Evolutionary conservation across 2,113 vertebrate genomes (phyloP).

Genomic region (Eolophus roseicapilla): DNA sequence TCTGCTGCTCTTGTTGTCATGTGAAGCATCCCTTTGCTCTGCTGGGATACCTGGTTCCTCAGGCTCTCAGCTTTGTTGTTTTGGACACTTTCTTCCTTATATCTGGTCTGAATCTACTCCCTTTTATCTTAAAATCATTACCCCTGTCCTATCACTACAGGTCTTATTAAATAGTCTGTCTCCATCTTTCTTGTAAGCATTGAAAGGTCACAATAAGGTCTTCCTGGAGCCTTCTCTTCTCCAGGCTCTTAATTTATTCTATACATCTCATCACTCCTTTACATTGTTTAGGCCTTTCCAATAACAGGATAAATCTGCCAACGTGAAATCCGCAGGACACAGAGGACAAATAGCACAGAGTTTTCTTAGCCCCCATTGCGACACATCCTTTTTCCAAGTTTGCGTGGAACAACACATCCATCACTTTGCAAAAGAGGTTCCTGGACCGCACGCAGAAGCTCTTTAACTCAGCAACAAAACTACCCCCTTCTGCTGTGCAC

Average conservation of each 20-base stretch:
- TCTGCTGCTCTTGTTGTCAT: not conserved
- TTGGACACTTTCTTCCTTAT: not conserved
- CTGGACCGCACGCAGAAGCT: not conserved
- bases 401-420: slow-evolving; percentile 6
- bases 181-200: not conserved
- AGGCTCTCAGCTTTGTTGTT: not conserved
- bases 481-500: not conserved
- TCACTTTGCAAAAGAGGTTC: slow-evolving; percentile 29
- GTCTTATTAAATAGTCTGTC: not conserved
- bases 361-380: slow-evolving; percentile 9
- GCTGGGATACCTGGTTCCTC: not conserved
- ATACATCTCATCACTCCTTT: not conserved
- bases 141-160: not conserved
- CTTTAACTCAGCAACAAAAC: slow-evolving; percentile 8
- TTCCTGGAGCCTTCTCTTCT: not conserved
- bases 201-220: not conserved
- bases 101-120: not conserved
- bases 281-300: not conserved
- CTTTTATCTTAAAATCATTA: not conserved
- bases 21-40: not conserved
- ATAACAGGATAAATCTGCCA: slow-evolving; percentile 3
- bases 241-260: not conserved
- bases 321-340: not conserved
- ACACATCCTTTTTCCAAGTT: not conserved
- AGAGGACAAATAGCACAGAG: not conserved